A percentile compares a stretch with the other conserved stretches of the same genome.
Conservation (phyloP, 2,113 vertebrate species). For the Grammomys dolichurus region DNA sequence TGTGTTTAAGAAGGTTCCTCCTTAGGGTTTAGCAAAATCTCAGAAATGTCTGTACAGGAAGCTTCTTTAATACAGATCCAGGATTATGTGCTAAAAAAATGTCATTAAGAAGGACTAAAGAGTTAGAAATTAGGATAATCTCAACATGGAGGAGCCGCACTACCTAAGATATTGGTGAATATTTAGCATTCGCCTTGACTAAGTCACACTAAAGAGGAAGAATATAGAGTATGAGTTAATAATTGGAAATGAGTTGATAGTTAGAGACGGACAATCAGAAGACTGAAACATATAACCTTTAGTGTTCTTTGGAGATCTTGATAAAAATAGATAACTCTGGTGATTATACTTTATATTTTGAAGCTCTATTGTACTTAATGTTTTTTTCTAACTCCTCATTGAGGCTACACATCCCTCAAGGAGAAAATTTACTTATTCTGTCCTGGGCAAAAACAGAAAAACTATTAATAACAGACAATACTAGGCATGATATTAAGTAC, state of each 20-base stretch:
- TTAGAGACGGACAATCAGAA: not conserved
- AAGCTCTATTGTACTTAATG: not conserved
- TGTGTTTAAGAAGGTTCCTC: no score
- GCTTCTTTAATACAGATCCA: not conserved
- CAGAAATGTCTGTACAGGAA: not conserved
- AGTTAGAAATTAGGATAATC: not conserved
- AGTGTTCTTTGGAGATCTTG: not conserved
- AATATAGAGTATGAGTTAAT: not conserved
- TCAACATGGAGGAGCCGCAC: not conserved
- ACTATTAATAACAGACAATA: not conserved
- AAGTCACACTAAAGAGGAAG: not conserved
- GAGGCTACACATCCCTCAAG: not conserved
- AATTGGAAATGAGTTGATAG: not conserved
- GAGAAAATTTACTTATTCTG: not conserved
- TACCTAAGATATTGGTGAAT: not conserved
- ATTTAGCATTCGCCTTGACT: not conserved
- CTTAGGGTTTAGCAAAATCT: no score
- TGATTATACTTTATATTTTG: not conserved
- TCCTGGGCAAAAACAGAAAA: not conserved
- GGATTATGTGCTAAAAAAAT: not conserved
- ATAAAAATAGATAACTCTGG: not conserved
- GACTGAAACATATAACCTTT: not conserved
- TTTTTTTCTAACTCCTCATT: rapidly evolving
- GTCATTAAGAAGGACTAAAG: not conserved
- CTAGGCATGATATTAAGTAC: not conserved